A percentile compares a stretch with the other conserved stretches of the same genome.
These are phyloP conservation scores for Blastobasis lacticolella DNA, from an alignment of 2,888 invertebrate genomes.

Conservation along the genomic window DNA sequence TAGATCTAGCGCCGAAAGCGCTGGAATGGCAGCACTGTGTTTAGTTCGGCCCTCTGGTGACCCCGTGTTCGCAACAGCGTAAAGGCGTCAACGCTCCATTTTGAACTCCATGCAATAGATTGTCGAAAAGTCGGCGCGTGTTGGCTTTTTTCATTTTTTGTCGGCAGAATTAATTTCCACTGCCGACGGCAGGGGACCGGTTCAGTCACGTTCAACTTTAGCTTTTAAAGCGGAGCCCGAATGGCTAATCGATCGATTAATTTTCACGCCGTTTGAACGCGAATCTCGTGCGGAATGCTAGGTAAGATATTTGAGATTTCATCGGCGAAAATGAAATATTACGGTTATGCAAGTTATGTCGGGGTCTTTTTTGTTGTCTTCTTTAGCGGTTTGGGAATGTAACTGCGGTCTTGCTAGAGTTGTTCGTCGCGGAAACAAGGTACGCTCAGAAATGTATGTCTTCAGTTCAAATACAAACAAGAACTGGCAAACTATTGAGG, in stretches of 20 bases:
- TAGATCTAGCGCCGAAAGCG: too few relatives aligned
- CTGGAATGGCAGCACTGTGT: too few relatives aligned
- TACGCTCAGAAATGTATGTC: too few relatives aligned
- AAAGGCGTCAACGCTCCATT: slow-evolving; percentile 13
- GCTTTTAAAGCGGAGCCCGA: slow-evolving; percentile 52
- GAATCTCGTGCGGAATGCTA: slow-evolving; percentile 28
- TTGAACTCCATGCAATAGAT: slow-evolving; percentile 36
- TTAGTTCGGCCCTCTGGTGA: not conserved
- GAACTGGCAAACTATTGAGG: not conserved
- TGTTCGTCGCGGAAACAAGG: too few relatives aligned
- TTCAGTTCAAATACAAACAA: not conserved
- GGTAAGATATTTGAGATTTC: too few relatives aligned
- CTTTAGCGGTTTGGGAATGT: too few relatives aligned
- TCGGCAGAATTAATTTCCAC: slow-evolving; percentile 55
- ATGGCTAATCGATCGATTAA: slow-evolving; percentile 69
- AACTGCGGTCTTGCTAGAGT: too few relatives aligned
- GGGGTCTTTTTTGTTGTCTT: too few relatives aligned
- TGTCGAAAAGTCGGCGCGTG: slow-evolving; percentile 37
- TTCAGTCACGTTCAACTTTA: slow-evolving; percentile 61
- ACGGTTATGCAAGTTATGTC: too few relatives aligned
- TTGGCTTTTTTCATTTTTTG: slow-evolving; percentile 32
- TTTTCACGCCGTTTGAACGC: slow-evolving; percentile 62
- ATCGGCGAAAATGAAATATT: too few relatives aligned
- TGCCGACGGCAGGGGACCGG: slow-evolving; percentile 43
- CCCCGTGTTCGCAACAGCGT: slow-evolving; percentile 3